Percentiles rank a stretch among this genome's conserved stretches.
phyloP scores from a whole-genome alignment of 1,140 invertebrate genomes.

The Delia radicum region DNA sequence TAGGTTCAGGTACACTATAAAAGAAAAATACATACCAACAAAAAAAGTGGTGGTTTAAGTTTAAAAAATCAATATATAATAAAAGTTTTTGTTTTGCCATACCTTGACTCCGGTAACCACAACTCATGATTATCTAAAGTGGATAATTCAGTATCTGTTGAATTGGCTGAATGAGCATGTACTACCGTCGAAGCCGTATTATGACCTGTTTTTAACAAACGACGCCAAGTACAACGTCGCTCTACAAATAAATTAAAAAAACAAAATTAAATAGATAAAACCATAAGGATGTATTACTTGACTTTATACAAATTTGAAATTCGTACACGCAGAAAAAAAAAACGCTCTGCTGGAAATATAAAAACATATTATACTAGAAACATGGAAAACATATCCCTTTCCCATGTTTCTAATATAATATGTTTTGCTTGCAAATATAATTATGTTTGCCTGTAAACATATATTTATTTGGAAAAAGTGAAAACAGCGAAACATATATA shows the following conservation, averaged over 20 bases:
- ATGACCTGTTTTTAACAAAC: slow-evolving; percentile 59
- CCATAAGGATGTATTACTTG: too few species aligned
- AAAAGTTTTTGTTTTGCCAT: slow-evolving; percentile 21
- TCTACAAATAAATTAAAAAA: slow-evolving; percentile 50
- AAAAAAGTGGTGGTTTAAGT: slow-evolving; percentile 10
- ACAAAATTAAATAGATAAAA: too few species aligned
- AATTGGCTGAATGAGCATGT: slow-evolving; percentile 72
- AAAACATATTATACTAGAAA: too few species aligned
- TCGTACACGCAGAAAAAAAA: too few species aligned
- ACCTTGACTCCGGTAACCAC: slow-evolving; percentile 74
- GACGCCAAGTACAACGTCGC: slow-evolving; percentile 66
- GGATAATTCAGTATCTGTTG: slow-evolving; percentile 78
- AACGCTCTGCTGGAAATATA: too few species aligned
- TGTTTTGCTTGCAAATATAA: too few species aligned
- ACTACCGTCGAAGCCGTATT: slow-evolving; percentile 60
- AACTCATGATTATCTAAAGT: slow-evolving; percentile 77
- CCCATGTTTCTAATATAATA: too few species aligned
- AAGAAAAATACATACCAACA: not conserved
- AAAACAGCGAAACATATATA: too few species aligned
- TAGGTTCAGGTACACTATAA: slow-evolving; percentile 62
- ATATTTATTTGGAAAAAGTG: too few species aligned
- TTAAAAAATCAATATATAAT: not conserved
- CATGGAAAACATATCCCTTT: too few species aligned
- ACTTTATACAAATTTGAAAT: too few species aligned
- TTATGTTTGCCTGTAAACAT: too few species aligned